Evolutionary conservation across 1,140 invertebrate species (phyloP).

Genomic region (Drosophila truncata): DNA sequence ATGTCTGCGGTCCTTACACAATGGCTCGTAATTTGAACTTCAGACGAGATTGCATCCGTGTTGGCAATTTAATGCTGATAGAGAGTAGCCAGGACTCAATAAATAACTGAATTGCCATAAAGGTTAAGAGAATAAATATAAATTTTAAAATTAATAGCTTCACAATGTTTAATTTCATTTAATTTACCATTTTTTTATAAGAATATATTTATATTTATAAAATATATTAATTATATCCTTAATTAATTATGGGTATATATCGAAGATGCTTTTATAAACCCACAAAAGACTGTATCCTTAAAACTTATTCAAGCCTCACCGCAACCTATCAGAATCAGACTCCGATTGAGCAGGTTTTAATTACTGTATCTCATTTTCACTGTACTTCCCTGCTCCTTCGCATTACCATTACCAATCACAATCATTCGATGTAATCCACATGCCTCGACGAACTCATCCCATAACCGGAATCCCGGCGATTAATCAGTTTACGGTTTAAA

Average conservation of each 20-base stretch:
- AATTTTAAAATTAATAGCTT: too few species aligned
- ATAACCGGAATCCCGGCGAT: slow-evolving; percentile 30
- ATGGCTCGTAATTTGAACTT: slow-evolving; percentile 50
- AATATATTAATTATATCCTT: too few species aligned
- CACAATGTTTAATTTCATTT: too few species aligned
- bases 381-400: neutral
- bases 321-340: neutral
- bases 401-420: slow-evolving; percentile 12
- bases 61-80: neutral
- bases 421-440: slow-evolving; percentile 18
- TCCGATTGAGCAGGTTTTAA: neutral
- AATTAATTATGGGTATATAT: too few species aligned
- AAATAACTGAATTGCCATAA: neutral
- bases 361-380: slow-evolving; percentile 1
- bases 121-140: neutral
- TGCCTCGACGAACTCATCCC: slow-evolving; percentile 1
- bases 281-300: neutral
- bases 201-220: too few species aligned
- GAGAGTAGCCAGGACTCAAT: neutral
- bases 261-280: neutral
- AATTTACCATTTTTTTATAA: too few species aligned
- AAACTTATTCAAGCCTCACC: neutral
- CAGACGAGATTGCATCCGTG: slow-evolving; percentile 13
- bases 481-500: slow-evolving; percentile 70
- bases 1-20: slow-evolving; percentile 50